phyloP scores from a whole-genome alignment of 2,888 invertebrate species.

The Antheraea yamamai region DNA sequence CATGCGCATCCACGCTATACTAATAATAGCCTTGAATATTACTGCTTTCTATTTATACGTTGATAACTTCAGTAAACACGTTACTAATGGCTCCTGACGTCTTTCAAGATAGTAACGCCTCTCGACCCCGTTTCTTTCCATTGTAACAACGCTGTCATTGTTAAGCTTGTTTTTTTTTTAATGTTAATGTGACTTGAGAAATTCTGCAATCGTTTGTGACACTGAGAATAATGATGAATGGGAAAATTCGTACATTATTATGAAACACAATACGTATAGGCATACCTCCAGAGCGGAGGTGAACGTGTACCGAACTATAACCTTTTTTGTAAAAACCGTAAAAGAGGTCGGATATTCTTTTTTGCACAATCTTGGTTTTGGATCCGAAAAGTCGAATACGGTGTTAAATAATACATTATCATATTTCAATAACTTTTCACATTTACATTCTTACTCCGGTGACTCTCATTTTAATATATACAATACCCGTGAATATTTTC shows the following conservation, averaged over 20 bases:
- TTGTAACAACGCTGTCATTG: constrained; percentile 1
- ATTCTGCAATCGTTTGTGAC: constrained; percentile 1
- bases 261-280: not conserved
- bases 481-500: too few relatives aligned
- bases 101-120: constrained; percentile 9
- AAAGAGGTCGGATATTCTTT: too few relatives aligned
- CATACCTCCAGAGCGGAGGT: not conserved
- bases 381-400: too few relatives aligned
- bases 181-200: constrained; percentile 3
- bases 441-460: too few relatives aligned
- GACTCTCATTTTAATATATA: too few relatives aligned
- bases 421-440: too few relatives aligned
- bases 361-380: too few relatives aligned
- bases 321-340: too few relatives aligned
- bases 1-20: not conserved
- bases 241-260: not conserved
- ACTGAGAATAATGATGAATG: not conserved
- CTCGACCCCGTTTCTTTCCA: constrained; percentile 7
- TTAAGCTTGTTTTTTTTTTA: constrained; percentile 9
- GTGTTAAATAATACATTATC: too few relatives aligned
- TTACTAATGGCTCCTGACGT: not conserved
- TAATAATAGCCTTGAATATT: not conserved
- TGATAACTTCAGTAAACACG: not conserved
- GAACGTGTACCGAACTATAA: not conserved
- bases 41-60: not conserved